phyloP scores from a whole-genome alignment of 2,113 vertebrate species.

The Halcyon senegalensis region DNA sequence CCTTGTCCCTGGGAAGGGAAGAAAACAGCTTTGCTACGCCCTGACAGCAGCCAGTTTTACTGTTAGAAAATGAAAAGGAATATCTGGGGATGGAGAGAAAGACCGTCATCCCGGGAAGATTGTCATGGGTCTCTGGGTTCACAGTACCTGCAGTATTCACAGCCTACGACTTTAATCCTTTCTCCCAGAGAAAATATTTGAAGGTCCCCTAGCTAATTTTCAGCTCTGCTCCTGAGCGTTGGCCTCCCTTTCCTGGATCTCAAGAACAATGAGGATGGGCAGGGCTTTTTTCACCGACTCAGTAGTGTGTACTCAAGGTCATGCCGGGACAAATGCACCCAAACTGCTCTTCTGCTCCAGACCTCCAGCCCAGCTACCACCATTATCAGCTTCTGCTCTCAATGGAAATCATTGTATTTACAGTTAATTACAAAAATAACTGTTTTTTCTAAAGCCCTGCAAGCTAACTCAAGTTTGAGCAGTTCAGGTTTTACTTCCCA shows the following conservation, averaged over 20 bases:
- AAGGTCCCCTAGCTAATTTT: neutral
- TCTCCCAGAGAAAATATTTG: neutral
- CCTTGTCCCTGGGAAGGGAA: neutral
- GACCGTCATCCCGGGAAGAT: neutral
- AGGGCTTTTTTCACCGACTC: neutral
- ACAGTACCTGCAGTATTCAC: neutral
- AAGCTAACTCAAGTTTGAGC: neutral
- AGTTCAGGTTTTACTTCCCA: neutral
- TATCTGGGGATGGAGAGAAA: neutral
- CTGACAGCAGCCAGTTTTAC: neutral
- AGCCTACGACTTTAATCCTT: neutral
- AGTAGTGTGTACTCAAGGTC: accelerated
- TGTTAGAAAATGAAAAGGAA: neutral
- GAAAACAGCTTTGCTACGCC: neutral
- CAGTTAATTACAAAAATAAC: neutral
- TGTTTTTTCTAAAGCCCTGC: neutral
- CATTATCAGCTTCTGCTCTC: neutral
- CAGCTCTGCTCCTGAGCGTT: neutral
- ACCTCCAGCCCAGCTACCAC: neutral
- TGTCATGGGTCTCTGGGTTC: neutral
- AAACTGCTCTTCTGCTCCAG: neutral
- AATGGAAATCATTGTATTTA: neutral
- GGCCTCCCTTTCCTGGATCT: neutral
- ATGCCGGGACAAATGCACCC: neutral
- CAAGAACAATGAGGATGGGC: neutral